A percentile compares a stretch with the other conserved stretches of the same genome.
These are phyloP conservation scores for Pangasianodon hypophthalmus DNA, from an alignment of 2,113 vertebrate genomes.

Conservation along the genomic window DNA sequence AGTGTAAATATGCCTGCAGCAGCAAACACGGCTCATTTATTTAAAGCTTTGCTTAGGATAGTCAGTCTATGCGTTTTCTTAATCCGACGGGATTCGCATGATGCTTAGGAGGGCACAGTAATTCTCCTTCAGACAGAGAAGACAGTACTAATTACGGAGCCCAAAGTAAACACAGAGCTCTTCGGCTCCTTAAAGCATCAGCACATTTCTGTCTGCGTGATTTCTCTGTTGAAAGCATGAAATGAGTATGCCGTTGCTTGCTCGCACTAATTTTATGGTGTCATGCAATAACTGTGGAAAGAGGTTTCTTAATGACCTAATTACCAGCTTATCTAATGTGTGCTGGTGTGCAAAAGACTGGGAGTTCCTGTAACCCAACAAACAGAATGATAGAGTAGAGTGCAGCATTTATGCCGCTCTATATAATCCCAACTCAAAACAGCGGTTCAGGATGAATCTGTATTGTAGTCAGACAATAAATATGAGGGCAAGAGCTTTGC, in stretches of 20 bases:
- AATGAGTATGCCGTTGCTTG: slow-evolving; percentile 16
- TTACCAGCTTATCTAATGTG: slow-evolving; percentile 50
- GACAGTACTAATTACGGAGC: slow-evolving; percentile 8
- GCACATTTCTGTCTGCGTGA: not conserved
- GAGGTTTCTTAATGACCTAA: slow-evolving; percentile 44
- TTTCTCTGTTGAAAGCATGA: slow-evolving; percentile 14
- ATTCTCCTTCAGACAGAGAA: not conserved
- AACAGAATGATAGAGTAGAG: not conserved
- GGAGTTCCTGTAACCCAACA: not conserved
- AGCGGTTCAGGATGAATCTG: not conserved
- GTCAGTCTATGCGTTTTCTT: not conserved
- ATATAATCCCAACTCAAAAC: not conserved
- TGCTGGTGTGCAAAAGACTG: not conserved
- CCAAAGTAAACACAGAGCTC: not conserved
- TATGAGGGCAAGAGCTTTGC: not conserved
- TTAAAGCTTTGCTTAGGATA: not conserved
- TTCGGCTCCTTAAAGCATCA: slow-evolving; percentile 9
- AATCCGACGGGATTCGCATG: slow-evolving; percentile 11
- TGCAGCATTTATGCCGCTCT: not conserved
- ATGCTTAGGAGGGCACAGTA: not conserved
- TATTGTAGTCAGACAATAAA: not conserved
- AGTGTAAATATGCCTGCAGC: not conserved
- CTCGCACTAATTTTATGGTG: slow-evolving; percentile 19
- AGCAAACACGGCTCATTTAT: slow-evolving; percentile 8
- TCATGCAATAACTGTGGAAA: slow-evolving; percentile 23